A percentile compares a stretch with the other conserved stretches of the same genome.
phyloP scores from a whole-genome alignment of 2,888 invertebrate species.

The Gryllus longicercus region DNA sequence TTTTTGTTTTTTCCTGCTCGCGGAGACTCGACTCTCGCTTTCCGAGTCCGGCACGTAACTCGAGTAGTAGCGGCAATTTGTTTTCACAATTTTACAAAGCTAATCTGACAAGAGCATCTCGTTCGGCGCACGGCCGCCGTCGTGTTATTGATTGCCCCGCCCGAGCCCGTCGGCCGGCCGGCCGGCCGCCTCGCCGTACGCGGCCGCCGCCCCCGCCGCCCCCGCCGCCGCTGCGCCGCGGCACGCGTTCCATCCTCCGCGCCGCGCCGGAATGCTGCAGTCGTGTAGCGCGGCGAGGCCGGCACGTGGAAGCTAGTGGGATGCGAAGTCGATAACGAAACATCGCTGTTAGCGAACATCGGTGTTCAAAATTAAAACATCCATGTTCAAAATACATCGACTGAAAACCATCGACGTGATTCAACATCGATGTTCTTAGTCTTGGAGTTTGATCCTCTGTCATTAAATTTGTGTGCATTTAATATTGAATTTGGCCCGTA shows the following conservation, averaged over 20 bases:
- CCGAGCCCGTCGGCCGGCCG: too few relatives aligned
- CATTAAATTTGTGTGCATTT: too few relatives aligned
- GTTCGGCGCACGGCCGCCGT: not conserved
- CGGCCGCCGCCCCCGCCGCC: not conserved
- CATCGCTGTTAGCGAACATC: too few relatives aligned
- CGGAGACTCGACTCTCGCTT: not conserved
- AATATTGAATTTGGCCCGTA: too few relatives aligned
- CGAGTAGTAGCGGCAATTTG: not conserved
- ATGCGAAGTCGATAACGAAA: too few relatives aligned
- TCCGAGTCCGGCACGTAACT: not conserved
- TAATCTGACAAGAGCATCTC: slow-evolving; percentile 17
- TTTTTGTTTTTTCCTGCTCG: slow-evolving; percentile 21
- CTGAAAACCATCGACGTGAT: too few relatives aligned
- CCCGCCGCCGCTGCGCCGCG: not conserved
- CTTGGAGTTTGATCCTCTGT: too few relatives aligned
- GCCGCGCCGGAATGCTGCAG: not conserved
- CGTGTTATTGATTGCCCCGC: not conserved
- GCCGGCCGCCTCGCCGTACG: not conserved
- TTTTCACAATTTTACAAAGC: not conserved
- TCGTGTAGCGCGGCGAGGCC: too few relatives aligned
- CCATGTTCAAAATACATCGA: too few relatives aligned
- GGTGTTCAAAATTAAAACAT: too few relatives aligned
- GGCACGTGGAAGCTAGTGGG: too few relatives aligned
- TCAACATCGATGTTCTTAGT: too few relatives aligned
- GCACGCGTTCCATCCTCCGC: not conserved